Conservation (phyloP, 2,888 invertebrate species). For the Epinotia nisella region DNA sequence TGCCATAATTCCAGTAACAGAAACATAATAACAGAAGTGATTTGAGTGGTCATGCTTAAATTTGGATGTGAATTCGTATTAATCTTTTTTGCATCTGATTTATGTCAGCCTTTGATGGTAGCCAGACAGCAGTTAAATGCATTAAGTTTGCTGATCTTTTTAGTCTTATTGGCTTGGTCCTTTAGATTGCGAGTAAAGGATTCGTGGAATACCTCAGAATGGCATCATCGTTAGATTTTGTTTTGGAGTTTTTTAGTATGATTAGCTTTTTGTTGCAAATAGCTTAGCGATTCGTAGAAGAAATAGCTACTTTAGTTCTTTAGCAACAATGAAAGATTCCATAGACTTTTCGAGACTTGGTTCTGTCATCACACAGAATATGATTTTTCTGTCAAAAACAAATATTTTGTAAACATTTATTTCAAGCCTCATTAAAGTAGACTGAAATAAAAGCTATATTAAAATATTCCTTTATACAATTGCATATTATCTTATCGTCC, state of each 20-base stretch:
- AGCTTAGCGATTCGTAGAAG: constrained; percentile 34
- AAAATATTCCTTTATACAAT: not conserved
- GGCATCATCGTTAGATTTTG: constrained; percentile 40
- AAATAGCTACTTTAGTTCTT: constrained; percentile 16
- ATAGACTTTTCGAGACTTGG: not conserved
- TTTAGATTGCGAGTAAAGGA: constrained; percentile 37
- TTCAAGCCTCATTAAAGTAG: not conserved
- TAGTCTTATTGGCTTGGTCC: constrained; percentile 36
- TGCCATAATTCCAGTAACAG: constrained; percentile 39
- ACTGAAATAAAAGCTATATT: not conserved
- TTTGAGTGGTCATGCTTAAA: constrained; percentile 19
- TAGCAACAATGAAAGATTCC: not conserved
- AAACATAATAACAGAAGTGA: constrained; percentile 40
- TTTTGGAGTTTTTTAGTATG: constrained; percentile 31
- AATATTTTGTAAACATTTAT: too few species aligned
- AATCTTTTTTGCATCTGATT: constrained; percentile 36
- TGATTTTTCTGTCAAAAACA: too few species aligned
- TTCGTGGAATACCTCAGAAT: constrained; percentile 39
- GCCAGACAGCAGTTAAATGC: constrained; percentile 42
- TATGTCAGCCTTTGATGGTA: constrained; percentile 40
- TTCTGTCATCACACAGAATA: not conserved
- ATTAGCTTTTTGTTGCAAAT: constrained; percentile 33
- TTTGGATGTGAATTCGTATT: constrained; percentile 33
- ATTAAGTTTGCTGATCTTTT: constrained; percentile 37
- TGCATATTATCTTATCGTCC: not conserved